Base-by-base conservation (phyloP, 2,113 vertebrate genomes). In the Myodes glareolus region DNA sequence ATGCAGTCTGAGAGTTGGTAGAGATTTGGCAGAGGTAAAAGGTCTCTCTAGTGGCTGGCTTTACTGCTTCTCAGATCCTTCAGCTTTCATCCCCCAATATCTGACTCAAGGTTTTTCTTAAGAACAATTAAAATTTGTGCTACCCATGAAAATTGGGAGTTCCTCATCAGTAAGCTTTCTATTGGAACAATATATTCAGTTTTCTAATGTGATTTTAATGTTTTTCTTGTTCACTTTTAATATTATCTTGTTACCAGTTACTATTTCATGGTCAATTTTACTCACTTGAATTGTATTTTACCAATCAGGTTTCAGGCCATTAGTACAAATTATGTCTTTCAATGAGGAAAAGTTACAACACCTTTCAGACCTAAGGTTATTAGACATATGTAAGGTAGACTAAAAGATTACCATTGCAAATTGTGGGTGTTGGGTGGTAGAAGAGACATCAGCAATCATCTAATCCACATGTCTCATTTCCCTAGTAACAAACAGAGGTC, bases 261-360 rank as follows among this genome's bases (percentile, higher is more conserved):
- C 68, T 88, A 72, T 55, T 27, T 31, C 75, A 36, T 65, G 45
- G 29, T 67, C 36, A 70, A 39, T 72, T 68, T 70, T 70, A 25
- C 23, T 14, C 65, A 58, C 19, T 33, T 42, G 42, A 67, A 67
- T 42, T 67, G 63, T 9, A 31, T 33, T 86, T 86, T 47, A 47
- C 29, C 39, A 65, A 63, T 47, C 0, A 67, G 9, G 1, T 55
- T 68, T 72, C 67, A 72, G 33, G 21, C 23, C 23, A 27, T 25
- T n/a, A 52, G 72, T 72, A n/a, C n/a, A 3, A 36, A 47, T 52
- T 6, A 11, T 90, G 1, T 73, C 27, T 92, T 93, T 94, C 12
- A 76, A 2, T 96, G 55, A 91, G 21, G 88, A 47, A 90, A 92
- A 76, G 87, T 52, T 95, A 58, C 61, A 52, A 5, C 75, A n/a